phyloP scores from a whole-genome alignment of 2,888 invertebrate species.

The Limenitis camilla region DNA sequence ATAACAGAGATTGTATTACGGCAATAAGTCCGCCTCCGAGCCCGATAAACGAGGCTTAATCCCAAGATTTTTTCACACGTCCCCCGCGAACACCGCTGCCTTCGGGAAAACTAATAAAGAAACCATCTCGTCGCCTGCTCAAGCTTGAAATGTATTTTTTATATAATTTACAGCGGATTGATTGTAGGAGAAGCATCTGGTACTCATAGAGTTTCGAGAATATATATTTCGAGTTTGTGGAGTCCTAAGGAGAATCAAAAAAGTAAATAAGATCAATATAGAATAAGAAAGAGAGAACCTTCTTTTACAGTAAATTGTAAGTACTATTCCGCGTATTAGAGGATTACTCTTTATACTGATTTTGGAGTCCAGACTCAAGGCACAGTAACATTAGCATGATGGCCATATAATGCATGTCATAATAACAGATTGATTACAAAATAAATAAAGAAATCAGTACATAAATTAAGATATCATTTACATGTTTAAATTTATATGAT shows the following conservation, averaged over 20 bases:
- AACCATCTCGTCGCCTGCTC: constrained; percentile 72
- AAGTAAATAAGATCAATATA: too few species aligned
- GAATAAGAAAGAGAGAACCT: too few species aligned
- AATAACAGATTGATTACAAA: too few species aligned
- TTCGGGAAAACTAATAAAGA: constrained; percentile 73
- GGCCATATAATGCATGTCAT: too few species aligned
- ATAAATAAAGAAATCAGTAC: too few species aligned
- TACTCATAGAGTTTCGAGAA: constrained; percentile 28
- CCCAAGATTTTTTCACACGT: constrained; percentile 71
- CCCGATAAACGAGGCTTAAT: constrained; percentile 67
- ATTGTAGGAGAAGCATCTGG: constrained; percentile 56
- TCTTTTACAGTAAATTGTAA: too few species aligned
- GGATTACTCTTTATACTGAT: too few species aligned
- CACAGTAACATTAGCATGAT: too few species aligned
- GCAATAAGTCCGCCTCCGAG: constrained; percentile 61
- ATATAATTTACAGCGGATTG: constrained; percentile 74
- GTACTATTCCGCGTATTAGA: too few species aligned
- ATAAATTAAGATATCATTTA: too few species aligned
- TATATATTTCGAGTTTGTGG: neutral
- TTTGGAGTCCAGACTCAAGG: too few species aligned
- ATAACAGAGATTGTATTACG: constrained; percentile 72
- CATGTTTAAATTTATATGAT: neutral
- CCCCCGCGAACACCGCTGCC: constrained; percentile 48
- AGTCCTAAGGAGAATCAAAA: too few species aligned
- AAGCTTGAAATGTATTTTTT: constrained; percentile 76